Base-by-base conservation (phyloP, 2,797 vertebrate species). In the Aulostomus chinensis region DNA sequence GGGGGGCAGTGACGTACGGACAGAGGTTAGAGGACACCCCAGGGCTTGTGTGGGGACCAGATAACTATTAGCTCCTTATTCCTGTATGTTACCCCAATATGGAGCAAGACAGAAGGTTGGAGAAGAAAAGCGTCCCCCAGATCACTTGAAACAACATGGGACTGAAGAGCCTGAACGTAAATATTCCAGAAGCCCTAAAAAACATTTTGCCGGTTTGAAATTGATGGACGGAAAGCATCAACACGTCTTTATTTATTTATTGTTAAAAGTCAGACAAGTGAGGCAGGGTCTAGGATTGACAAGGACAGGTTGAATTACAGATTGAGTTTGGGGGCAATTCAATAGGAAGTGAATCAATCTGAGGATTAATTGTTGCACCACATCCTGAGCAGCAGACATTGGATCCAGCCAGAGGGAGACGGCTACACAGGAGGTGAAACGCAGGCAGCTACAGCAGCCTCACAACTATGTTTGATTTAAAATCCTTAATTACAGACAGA, bases 321-420 rank as follows among this genome's bases (percentile, higher is more conserved):
- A 73, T 84, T 73, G 65, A 86, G 84, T 88, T 89, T 86, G 80
- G 87, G 86, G 86, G 86, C 88, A 85, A 89, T 89, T 89, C 87
- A 90, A 88, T 86, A 90, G 89, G 90, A 92, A 92, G 88, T 86
- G 83, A 90, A 92, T 90, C 91, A 91, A 91, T 92, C 85, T 80
- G 81, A 88, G 88, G 90, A 91, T 90, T 89, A 91, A 91, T 91
- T 91, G 91, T 89, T 89, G 86, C 82, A 84, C 88, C 87, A 88
- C 89, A 91, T 91, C 88, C 90, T 91, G 89, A 88, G 86, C 60
- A 80, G 80, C 73, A 76, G 89, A 90, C 82, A 91, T 74, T 81
- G 57, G 85, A 91, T 91, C 86, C 82, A 88, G 87, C 89, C 81
- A 51, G 66, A 76, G 85, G 84, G 84, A 88, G 74, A 48, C 72